phyloP scores from a whole-genome alignment of 2,888 invertebrate species.

The Cataglyphis albicans region DNA sequence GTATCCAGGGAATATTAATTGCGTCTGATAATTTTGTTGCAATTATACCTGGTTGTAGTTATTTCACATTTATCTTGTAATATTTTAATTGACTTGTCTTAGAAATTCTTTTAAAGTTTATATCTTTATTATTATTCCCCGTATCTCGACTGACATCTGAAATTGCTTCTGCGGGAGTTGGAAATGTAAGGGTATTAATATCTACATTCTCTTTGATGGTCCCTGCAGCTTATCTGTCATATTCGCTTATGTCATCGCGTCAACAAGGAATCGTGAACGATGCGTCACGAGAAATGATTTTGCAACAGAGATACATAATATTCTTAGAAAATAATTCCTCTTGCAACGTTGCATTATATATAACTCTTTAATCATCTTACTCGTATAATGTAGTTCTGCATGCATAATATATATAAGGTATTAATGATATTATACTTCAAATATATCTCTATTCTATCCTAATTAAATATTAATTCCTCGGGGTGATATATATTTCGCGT shows the following conservation, averaged over 20 bases:
- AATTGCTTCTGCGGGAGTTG: constrained; percentile 10
- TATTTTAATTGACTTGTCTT: not conserved
- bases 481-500: not conserved
- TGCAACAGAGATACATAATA: not conserved
- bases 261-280: too few relatives aligned
- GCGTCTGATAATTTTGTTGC: not conserved
- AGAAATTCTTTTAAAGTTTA: not conserved
- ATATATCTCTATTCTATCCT: not conserved
- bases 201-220: constrained; percentile 36
- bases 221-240: constrained; percentile 23
- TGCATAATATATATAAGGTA: not conserved
- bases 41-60: not conserved
- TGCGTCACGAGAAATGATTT: constrained; percentile 2
- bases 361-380: not conserved
- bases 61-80: not conserved
- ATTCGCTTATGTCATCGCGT: not conserved
- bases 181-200: constrained; percentile 31
- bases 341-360: not conserved
- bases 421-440: not conserved
- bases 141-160: constrained; percentile 6
- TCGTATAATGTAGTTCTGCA: not conserved
- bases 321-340: not conserved
- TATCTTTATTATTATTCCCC: constrained; percentile 1
- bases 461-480: not conserved
- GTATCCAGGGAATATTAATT: not conserved